Evolutionary conservation across 1,140 invertebrate species (phyloP).

Genomic region (Chironomus striatipennis): DNA sequence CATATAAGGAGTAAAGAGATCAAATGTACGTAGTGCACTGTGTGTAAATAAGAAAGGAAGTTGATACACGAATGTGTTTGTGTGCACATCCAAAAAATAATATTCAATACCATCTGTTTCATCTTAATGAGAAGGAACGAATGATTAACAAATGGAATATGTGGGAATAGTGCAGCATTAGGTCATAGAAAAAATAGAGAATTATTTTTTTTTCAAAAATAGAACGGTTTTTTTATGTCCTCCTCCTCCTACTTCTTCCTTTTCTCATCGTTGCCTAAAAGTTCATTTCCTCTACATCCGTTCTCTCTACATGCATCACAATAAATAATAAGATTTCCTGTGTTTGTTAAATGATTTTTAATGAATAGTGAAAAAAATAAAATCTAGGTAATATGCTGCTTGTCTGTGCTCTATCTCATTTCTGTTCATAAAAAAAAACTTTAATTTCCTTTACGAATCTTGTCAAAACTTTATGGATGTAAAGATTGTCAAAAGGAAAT

Average conservation of each 20-base stretch:
- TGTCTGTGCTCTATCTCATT: no score
- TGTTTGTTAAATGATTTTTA: neutral
- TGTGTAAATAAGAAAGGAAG: neutral
- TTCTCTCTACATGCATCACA: neutral
- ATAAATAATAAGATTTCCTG: constrained; percentile 14
- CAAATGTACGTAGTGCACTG: no score
- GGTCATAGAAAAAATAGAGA: neutral
- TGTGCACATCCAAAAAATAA: neutral
- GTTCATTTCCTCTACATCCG: neutral
- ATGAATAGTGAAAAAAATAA: no score
- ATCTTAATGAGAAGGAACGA: neutral
- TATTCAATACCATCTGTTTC: constrained; percentile 12
- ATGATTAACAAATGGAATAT: neutral
- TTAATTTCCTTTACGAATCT: no score
- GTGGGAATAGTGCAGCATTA: neutral
- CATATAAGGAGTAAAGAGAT: neutral
- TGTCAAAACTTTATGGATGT: no score
- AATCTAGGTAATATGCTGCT: no score
- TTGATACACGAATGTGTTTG: neutral
- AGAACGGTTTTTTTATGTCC: neutral
- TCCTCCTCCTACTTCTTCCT: neutral
- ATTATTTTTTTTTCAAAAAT: neutral
- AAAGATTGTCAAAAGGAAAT: no score
- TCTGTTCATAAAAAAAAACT: no score
- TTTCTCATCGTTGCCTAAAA: neutral